A percentile compares a stretch with the other conserved stretches of the same genome.
Conservation (phyloP, 2,797 vertebrate genomes). For the Chaunax sp. region DNA sequence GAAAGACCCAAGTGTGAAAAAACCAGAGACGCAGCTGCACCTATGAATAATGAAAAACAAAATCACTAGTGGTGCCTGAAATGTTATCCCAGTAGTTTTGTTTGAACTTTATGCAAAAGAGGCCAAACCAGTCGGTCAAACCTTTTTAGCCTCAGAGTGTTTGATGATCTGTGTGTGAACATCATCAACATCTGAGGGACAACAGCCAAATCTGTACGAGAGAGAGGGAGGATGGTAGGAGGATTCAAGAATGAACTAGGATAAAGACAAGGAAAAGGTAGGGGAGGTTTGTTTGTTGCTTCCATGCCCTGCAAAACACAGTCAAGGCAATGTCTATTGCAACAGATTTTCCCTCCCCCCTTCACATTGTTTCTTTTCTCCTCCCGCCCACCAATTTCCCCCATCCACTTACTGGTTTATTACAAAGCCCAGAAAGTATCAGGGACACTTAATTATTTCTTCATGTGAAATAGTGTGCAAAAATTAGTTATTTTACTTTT, state of each 20-base stretch:
- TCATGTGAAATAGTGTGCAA: not conserved
- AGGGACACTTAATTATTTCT: conserved; percentile 22
- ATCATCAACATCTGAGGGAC: conserved; percentile 31
- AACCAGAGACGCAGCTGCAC: no score
- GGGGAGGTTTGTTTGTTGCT: conserved; percentile 54
- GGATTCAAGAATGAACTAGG: conserved; percentile 41
- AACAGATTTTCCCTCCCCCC: conserved; percentile 42
- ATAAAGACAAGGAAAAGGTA: conserved; percentile 21
- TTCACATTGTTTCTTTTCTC: conserved; percentile 37
- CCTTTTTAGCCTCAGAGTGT: no score
- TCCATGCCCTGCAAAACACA: conserved; percentile 34
- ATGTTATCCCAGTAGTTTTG: no score
- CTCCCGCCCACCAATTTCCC: conserved; percentile 32
- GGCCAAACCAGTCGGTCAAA: no score
- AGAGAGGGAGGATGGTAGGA: conserved; percentile 35
- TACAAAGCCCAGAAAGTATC: conserved; percentile 26
- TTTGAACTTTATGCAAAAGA: no score
- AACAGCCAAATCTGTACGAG: conserved; percentile 9
- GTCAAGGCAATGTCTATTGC: conserved; percentile 36
- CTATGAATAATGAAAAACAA: no score
- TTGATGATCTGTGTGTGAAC: no score
- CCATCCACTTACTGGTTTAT: conserved; percentile 30
- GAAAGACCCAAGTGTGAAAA: no score
- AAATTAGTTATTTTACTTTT: conserved; percentile 3
- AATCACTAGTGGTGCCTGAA: no score